These are phyloP conservation scores for Spicauda simplicius DNA, from an alignment of 2,888 invertebrate genomes.

Conservation along the genomic window DNA sequence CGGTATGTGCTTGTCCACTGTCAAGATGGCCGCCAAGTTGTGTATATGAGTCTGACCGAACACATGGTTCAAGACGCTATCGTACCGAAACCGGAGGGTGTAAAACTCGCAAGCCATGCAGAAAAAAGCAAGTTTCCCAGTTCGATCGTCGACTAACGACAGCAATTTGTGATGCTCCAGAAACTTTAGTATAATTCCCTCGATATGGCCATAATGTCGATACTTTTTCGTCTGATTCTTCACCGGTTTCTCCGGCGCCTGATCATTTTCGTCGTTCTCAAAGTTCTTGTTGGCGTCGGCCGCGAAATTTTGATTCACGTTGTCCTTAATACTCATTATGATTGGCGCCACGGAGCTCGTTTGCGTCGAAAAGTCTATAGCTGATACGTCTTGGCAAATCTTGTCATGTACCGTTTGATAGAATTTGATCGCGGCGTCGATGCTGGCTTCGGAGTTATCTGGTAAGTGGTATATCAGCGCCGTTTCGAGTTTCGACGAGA, in stretches of 20 bases:
- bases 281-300: constrained; percentile 73
- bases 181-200: constrained; percentile 66
- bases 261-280: constrained; percentile 73
- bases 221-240: constrained; percentile 74
- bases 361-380: constrained; percentile 67
- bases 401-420: constrained; percentile 68
- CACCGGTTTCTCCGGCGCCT: constrained; percentile 61
- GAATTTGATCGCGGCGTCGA: constrained; percentile 70
- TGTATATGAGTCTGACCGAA: constrained; percentile 75
- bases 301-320: constrained; percentile 77
- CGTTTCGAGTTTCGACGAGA: constrained; percentile 64
- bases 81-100: constrained; percentile 75
- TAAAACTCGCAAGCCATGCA: constrained; percentile 80
- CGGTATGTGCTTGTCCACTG: constrained; percentile 69
- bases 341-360: constrained; percentile 77
- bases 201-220: constrained; percentile 77
- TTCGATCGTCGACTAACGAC: constrained; percentile 73
- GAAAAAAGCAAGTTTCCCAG: constrained; percentile 78
- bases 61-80: constrained; percentile 77
- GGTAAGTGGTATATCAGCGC: constrained; percentile 68
- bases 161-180: constrained; percentile 70
- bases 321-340: constrained; percentile 80
- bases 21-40: constrained; percentile 70
- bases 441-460: constrained; percentile 72
- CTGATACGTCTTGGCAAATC: constrained; percentile 60